A percentile compares a stretch with the other conserved stretches of the same genome.
Conservation (phyloP, 2,888 invertebrate species). For the Agrochola macilenta region DNA sequence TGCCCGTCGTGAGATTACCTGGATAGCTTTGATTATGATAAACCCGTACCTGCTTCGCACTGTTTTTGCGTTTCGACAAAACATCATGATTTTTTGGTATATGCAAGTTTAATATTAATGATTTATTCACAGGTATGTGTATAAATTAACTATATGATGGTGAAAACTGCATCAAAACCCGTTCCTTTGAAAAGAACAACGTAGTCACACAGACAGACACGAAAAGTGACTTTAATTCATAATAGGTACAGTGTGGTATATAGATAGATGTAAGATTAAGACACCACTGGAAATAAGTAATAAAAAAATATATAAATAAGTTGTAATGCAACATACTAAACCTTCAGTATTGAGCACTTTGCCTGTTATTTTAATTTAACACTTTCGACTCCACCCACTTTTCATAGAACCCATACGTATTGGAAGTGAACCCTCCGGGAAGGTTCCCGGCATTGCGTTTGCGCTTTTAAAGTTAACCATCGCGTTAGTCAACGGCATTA, state of each 20-base stretch:
- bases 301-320: no score
- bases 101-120: not conserved
- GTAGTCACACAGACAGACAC: not conserved
- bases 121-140: no score
- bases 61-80: not conserved
- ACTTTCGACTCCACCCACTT: no score
- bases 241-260: not conserved
- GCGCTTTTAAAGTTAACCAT: no score
- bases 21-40: not conserved
- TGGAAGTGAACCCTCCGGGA: no score
- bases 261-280: not conserved
- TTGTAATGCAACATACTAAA: not conserved
- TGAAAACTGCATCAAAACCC: not conserved
- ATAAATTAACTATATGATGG: not conserved
- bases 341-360: not conserved
- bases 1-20: not conserved
- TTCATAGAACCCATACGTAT: no score
- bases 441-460: no score
- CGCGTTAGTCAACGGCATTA: no score
- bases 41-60: not conserved
- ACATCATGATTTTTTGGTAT: not conserved
- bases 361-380: constrained; percentile 14
- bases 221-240: not conserved
- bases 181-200: not conserved
- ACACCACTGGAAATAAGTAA: not conserved